phyloP scores from a whole-genome alignment of 2,888 invertebrate genomes.

The Mechanitis messenoides region DNA sequence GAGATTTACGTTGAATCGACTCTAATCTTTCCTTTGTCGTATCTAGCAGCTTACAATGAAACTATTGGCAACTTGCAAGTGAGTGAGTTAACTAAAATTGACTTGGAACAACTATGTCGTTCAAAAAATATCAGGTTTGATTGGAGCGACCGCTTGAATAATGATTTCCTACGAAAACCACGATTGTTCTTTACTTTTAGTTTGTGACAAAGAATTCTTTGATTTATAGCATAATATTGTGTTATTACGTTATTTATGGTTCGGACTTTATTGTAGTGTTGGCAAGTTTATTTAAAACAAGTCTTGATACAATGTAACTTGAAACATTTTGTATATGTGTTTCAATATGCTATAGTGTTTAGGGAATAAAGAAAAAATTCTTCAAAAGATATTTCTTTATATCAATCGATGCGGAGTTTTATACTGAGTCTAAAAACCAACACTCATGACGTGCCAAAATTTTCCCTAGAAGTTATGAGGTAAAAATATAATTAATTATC shows the following conservation, averaged over 20 bases:
- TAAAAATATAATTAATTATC: too few relatives aligned
- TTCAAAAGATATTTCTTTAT: too few relatives aligned
- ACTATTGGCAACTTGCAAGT: constrained; percentile 24
- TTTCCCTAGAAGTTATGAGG: too few relatives aligned
- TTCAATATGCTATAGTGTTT: too few relatives aligned
- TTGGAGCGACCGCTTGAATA: constrained; percentile 64
- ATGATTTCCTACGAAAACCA: constrained; percentile 57
- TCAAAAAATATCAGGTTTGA: constrained; percentile 57
- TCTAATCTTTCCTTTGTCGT: constrained; percentile 21
- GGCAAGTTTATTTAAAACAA: background rate
- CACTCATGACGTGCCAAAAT: too few relatives aligned
- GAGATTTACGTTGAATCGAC: constrained; percentile 17
- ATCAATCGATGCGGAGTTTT: too few relatives aligned
- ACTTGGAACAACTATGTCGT: constrained; percentile 37
- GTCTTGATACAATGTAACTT: background rate
- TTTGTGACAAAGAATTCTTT: background rate
- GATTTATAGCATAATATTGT: background rate
- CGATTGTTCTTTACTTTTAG: constrained; percentile 38
- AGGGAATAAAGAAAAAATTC: too few relatives aligned
- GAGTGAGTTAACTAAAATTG: constrained; percentile 31
- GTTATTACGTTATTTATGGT: background rate
- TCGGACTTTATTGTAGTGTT: background rate
- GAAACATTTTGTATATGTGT: background rate
- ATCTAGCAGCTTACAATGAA: constrained; percentile 18
- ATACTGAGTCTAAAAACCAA: too few relatives aligned